Percentiles rank a stretch among this genome's conserved stretches.
Conservation (phyloP, 2,797 vertebrate species). For the Danio choprae region DNA sequence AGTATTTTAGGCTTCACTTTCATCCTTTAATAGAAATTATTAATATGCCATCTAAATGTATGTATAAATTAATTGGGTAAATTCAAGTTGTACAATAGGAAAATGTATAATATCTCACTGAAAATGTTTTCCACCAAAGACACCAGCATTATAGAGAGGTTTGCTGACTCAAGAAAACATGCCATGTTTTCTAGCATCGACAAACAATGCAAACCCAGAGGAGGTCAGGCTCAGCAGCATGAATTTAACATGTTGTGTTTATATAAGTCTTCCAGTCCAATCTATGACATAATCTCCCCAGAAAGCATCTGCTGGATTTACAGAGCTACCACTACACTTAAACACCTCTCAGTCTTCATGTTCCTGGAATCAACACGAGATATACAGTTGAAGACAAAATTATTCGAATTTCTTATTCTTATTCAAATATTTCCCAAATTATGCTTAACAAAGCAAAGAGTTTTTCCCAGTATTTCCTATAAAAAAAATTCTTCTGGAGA, state of each 20-base stretch:
- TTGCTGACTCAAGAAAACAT: conserved; percentile 23
- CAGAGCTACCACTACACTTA: neutral
- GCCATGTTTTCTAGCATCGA: neutral
- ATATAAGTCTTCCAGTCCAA: conserved; percentile 22
- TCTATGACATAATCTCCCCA: conserved; percentile 47
- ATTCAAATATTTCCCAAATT: too few species aligned
- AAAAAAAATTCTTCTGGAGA: too few species aligned
- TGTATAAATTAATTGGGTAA: too few species aligned
- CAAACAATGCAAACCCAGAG: conserved; percentile 16
- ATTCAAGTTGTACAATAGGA: too few species aligned
- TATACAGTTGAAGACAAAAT: too few species aligned
- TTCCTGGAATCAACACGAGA: neutral
- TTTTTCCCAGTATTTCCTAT: too few species aligned
- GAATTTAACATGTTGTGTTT: conserved; percentile 43
- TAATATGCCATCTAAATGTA: too few species aligned
- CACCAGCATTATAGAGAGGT: neutral
- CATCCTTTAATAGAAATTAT: too few species aligned
- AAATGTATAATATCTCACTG: neutral
- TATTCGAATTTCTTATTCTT: too few species aligned
- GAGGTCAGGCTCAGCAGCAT: neutral
- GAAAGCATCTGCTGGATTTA: conserved; percentile 37
- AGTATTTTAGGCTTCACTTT: too few species aligned
- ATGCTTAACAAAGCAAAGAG: too few species aligned
- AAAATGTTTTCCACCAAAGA: neutral
- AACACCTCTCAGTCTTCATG: neutral